Percentiles rank a stretch among this genome's conserved stretches.
Evolutionary conservation across 1,140 invertebrate genomes (phyloP).

Genomic region (Leptoteleia sp.): DNA sequence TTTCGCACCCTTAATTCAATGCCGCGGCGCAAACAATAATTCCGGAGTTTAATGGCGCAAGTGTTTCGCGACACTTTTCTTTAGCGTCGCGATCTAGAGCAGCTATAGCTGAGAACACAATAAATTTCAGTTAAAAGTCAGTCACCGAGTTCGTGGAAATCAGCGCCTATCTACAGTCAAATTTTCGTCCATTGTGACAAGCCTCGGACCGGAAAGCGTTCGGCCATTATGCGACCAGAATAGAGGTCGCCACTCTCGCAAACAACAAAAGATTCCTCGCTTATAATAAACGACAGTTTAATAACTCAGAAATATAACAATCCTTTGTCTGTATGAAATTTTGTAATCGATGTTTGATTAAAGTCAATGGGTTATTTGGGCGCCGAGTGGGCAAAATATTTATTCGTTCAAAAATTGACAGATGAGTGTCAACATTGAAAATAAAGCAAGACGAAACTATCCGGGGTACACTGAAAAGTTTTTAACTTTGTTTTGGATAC

Average conservation of each 20-base stretch:
- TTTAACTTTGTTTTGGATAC: no score
- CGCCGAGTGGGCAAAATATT: no score
- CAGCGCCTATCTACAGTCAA: constrained; percentile 39
- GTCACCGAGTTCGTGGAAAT: constrained; percentile 34
- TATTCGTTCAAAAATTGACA: no score
- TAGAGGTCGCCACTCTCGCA: constrained; percentile 6
- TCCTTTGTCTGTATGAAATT: no score
- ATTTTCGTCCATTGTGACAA: constrained; percentile 32
- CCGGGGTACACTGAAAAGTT: no score
- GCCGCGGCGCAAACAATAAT: constrained; percentile 37
- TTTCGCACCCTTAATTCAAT: constrained; percentile 13
- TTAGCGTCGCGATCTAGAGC: constrained; percentile 30
- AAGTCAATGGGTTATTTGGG: no score
- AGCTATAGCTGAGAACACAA: constrained; percentile 26
- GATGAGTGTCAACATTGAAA: no score
- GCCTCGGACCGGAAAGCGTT: constrained; percentile 14
- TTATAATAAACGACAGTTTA: constrained; percentile 15
- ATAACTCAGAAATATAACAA: no score
- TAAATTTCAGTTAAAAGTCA: constrained; percentile 46
- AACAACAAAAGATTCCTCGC: constrained; percentile 8
- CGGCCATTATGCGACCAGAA: constrained; percentile 18
- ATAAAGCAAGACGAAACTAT: no score
- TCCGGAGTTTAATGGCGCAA: constrained; percentile 42
- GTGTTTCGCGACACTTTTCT: constrained; percentile 38
- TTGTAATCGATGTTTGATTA: no score